Base-by-base conservation (phyloP, 37 sponge, comb jelly and placozoan genomes). In the Corticium candelabrum region DNA sequence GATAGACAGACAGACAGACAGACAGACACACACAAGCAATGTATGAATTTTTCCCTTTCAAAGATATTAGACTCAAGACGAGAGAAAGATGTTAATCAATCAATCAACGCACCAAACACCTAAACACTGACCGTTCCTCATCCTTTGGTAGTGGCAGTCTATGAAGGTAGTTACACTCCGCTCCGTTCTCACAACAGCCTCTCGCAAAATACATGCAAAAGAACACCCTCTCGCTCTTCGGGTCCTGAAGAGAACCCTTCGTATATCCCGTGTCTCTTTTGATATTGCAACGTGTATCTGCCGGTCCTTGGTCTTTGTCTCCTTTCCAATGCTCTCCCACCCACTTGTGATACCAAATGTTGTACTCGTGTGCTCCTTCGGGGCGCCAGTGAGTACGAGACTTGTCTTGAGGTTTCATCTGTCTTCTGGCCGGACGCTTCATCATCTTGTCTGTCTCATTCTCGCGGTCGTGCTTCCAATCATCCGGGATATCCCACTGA, bases 111-210 rank as follows among this genome's bases (percentile, higher is more conserved):
- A 15, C 74, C 0, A 71, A 11, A 71, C 11, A 71, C 7, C 11
- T 5, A 27, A n/a, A 27, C 7, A 71, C 36, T 71, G 7, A 76
- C 77, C 29, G n/a, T n/a, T 29, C 40, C 21, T 5, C 31, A 68
- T 76, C 77, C n/a, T 57, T 35, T 36, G 11, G 30, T 4, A 5
- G 68, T 29, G 77, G 77, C 29, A 57, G 21, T 62, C 62, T 39
- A 76, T 76, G 77, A 11, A 68, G 40, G 68, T 76, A 76, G 21
- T 27, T 35, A 76, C 77, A 76, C 77, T 76, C 77, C 68, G 77
- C 21, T 40, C 77, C 77, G 5, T 29, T 21, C 11, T 76, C 30
- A 76, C 77, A 76, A n/a, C 77, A 76, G 21, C 77, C 77, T 62
- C 62, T 21, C 5, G 77, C 77, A 29, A 76, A 76, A n/a, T 36